Evolutionary conservation across 2,888 invertebrate species (phyloP), one percentile per base, ranked within the genome.

Genomic region (Cordilura impudica): DNA sequence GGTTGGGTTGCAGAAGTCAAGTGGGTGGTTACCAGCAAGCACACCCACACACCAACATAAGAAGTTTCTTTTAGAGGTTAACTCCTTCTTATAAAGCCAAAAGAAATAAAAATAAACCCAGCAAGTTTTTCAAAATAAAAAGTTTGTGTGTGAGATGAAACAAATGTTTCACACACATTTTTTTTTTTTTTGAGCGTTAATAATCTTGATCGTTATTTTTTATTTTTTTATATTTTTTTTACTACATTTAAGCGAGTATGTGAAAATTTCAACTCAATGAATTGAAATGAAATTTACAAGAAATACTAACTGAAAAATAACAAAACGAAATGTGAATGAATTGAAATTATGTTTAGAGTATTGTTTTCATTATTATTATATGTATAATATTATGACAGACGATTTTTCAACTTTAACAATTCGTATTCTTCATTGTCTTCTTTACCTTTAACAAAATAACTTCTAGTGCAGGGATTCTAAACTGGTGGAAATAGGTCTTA

Each of bases 1-100:
- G 71, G 73, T 66, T 70, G 77, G 83, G 83, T 83, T 83, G 83
- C 83, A 83, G 83, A 83, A 83, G 83, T 83, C 83, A 83, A 80
- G 82, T 83, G 82, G 82, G 82, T 80, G 74, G 81, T 73, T 54
- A 63, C 73, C 66, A 75, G 45, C 70, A 71, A 76, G 72, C 63
- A 81, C 82, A 81, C 82, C 82, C 72, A 82, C 81, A 76, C 53
- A 51, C 51, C 70, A 26, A 49, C 53, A 35, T 49, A 23, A 26
- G 51, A 47, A 47, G 12, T 47, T n/a, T 39, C 26, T 18, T 53
- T 69, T 67, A 53, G 43, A 79, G 75, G 75, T 75, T 63, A 79
- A 75, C 71, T 63, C 66, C 71, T 67, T 60, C 26, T 47, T 19
- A 47, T 7, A 75, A 75, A 70, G 29, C 53, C 23, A 14, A 45